Conservation (phyloP, 2,113 vertebrate genomes). For the Acrocephalus kingi region DNA sequence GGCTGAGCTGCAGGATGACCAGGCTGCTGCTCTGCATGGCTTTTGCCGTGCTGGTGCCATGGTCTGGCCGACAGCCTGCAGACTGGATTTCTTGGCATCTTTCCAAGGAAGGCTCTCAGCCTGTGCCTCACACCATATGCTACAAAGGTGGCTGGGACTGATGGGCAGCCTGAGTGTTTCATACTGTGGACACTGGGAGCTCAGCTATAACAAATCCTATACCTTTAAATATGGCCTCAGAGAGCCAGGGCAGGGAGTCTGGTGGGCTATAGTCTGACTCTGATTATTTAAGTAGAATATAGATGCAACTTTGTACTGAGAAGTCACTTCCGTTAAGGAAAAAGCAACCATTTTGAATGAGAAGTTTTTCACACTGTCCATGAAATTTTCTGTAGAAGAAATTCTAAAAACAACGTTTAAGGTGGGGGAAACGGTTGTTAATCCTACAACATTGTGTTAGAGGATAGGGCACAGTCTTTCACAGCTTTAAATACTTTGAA, state of each 20-base stretch:
- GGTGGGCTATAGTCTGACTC: not conserved
- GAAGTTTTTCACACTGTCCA: not conserved
- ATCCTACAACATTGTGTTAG: not conserved
- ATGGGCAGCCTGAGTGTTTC: not conserved
- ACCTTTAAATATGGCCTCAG: not conserved
- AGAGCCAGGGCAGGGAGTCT: not conserved
- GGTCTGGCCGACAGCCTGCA: not conserved
- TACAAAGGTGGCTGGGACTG: not conserved
- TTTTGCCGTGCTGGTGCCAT: not conserved
- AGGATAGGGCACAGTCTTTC: not conserved
- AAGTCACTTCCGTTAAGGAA: not conserved
- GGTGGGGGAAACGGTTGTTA: not conserved
- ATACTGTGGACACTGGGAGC: not conserved
- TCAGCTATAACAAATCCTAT: not conserved
- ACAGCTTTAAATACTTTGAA: not conserved
- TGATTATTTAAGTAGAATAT: not conserved
- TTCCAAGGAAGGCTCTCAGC: not conserved
- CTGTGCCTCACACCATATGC: not conserved
- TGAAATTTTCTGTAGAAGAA: not conserved
- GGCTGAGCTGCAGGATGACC: not conserved
- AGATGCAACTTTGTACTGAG: accelerated
- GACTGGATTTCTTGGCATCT: not conserved
- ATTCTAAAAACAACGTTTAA: not conserved
- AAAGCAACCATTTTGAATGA: not conserved
- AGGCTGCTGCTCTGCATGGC: not conserved